A percentile compares a stretch with the other conserved stretches of the same genome.
phyloP scores from a whole-genome alignment of 2,888 invertebrate genomes.

The Apamea anceps region DNA sequence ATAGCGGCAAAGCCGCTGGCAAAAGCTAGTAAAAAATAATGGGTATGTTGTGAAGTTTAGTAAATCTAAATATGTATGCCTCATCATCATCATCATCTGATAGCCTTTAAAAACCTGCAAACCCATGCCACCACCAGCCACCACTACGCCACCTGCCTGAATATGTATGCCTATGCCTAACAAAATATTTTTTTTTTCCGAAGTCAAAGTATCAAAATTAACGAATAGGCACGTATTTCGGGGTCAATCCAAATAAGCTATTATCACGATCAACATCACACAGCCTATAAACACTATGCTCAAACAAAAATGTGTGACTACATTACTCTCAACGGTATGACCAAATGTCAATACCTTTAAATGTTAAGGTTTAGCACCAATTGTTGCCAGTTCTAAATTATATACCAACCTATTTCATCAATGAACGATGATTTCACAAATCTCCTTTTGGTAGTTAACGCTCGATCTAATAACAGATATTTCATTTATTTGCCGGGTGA shows the following conservation, averaged over 20 bases:
- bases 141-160: too few relatives aligned
- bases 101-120: too few relatives aligned
- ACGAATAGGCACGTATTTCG: conserved; percentile 7
- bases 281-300: conserved; percentile 29
- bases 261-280: conserved; percentile 3
- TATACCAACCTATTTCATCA: conserved; percentile 20
- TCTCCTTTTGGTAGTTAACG: conserved; percentile 23
- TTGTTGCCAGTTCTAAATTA: conserved; percentile 32
- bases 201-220: neutral
- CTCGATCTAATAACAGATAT: conserved; percentile 29
- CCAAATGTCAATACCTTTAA: conserved; percentile 42
- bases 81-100: too few relatives aligned
- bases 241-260: conserved; percentile 30
- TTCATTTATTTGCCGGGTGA: conserved; percentile 32
- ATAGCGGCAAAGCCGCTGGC: neutral
- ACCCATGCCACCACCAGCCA: too few relatives aligned
- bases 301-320: conserved; percentile 41
- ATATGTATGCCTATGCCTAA: neutral
- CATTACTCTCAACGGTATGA: conserved; percentile 12
- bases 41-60: neutral
- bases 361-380: conserved; percentile 35
- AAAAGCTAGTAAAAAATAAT: neutral
- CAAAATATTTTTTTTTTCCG: neutral
- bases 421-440: conserved; percentile 21
- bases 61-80: neutral